Base-by-base conservation (phyloP, 2,888 invertebrate species). In the Ormyrus thymus region DNA sequence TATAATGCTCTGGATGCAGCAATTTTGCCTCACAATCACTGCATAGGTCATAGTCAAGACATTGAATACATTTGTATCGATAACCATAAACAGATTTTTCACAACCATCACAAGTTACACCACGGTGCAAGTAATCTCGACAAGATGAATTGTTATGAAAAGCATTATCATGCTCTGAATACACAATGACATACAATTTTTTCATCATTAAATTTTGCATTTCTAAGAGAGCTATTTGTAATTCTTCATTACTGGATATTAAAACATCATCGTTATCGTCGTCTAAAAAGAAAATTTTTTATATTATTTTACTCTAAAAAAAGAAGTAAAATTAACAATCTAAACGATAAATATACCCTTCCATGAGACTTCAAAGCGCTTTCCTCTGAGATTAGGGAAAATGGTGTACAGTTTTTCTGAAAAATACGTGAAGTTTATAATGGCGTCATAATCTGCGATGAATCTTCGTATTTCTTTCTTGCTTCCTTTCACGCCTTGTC, bases 51-150 rank as follows among this genome's bases (percentile, higher is more conserved):
- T 91, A 97, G 88, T 97, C 94, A 0, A 92, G 90, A 84, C 97
- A 98, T 74, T 93, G 91, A 13, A 95, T 90, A 86, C 97, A 98
- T 90, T 97, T 97, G 92, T 96, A 97, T 11, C 97, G 94, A 84
- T 93, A 94, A 0, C 97, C 97, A n/a, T 90, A 84, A 7, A 97
- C 91, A 0, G 90, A 86, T 0, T 89, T 86, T 0, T 94, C 91
- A 86, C 97, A 97, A 0, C 90, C 92, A 87, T 97, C 96, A 86
- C 97, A 97, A 6, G 91, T 86, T 0, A 97, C 93, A 0, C 92
- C 92, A 4, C 86, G 84, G 85, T 95, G 95, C 6, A 56, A 11
- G 59, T 29, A 0, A 29, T 29, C 29, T 29, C 9, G 10, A 46
- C 6, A 48, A 13, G 43, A 65, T 29, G 48, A 53, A 9, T 74